These are phyloP conservation scores for Mallotus villosus DNA, from an alignment of 2,797 vertebrate genomes.

Conservation along the genomic window DNA sequence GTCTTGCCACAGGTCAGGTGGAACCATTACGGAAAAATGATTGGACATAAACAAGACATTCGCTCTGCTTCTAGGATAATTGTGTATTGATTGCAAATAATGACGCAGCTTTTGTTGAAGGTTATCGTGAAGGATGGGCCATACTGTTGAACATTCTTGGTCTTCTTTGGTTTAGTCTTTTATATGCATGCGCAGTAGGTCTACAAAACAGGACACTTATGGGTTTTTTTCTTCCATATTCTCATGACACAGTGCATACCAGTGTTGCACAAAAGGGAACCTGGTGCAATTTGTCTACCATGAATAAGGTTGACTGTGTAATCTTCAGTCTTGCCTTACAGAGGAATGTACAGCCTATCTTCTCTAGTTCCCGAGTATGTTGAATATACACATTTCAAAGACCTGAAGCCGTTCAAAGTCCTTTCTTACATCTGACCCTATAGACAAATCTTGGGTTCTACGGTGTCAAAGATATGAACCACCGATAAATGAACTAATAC, in stretches of 20 bases:
- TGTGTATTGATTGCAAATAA: conserved; percentile 77
- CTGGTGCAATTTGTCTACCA: no score
- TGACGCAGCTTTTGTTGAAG: conserved; percentile 55
- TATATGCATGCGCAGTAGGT: not conserved
- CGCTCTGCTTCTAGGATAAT: conserved; percentile 60
- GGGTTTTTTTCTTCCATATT: no score
- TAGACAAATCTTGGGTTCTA: no score
- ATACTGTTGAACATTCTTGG: conserved; percentile 47
- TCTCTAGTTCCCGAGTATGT: no score
- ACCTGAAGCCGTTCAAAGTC: no score
- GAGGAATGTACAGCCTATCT: no score
- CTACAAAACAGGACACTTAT: not conserved
- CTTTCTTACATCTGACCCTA: no score
- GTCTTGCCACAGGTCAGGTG: conserved; percentile 45
- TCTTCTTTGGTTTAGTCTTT: not conserved
- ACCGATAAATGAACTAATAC: no score
- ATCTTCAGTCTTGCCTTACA: no score
- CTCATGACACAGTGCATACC: not conserved
- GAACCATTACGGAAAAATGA: conserved; percentile 51
- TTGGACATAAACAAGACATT: conserved; percentile 66
- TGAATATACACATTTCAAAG: no score
- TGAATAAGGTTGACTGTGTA: no score
- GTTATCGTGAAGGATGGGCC: conserved; percentile 59
- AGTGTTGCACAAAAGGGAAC: not conserved
- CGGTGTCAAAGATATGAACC: no score